Percentiles rank a stretch among this genome's conserved stretches.
phyloP scores from a whole-genome alignment of 2,888 invertebrate genomes.

The Ophion slaviceki region DNA sequence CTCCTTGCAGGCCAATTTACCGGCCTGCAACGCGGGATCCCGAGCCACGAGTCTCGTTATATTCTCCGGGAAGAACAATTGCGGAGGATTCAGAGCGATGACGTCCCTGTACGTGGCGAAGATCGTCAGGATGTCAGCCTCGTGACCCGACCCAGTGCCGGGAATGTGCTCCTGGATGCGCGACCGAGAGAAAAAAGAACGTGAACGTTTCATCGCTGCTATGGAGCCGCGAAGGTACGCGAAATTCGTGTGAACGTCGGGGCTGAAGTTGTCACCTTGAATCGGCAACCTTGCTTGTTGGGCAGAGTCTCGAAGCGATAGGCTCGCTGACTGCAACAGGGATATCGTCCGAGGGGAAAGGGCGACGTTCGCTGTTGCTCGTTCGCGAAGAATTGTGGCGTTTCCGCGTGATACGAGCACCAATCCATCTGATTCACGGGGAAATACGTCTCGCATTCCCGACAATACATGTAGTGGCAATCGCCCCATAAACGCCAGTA shows the following conservation, averaged over 20 bases:
- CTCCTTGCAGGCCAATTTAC: slow-evolving; percentile 87
- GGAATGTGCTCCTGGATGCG: slow-evolving; percentile 88
- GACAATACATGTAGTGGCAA: slow-evolving; percentile 94
- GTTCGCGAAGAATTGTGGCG: slow-evolving; percentile 89
- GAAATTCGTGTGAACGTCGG: background rate
- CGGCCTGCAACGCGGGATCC: slow-evolving; percentile 83
- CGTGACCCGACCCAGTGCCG: slow-evolving; percentile 87
- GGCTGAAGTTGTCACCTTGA: slow-evolving; percentile 73
- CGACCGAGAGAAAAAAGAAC: too few relatives aligned
- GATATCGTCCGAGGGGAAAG: slow-evolving; percentile 90
- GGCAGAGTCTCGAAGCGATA: slow-evolving; percentile 91
- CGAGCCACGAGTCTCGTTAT: slow-evolving; percentile 88
- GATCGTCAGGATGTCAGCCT: slow-evolving; percentile 88
- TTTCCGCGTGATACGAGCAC: slow-evolving; percentile 93
- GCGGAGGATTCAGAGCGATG: slow-evolving; percentile 88
- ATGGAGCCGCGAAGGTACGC: background rate
- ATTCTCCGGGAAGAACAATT: slow-evolving; percentile 88
- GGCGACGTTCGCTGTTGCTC: slow-evolving; percentile 88
- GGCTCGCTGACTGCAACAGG: slow-evolving; percentile 95
- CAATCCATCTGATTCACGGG: slow-evolving; percentile 91
- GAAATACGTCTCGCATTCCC: slow-evolving; percentile 90
- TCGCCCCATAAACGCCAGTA: slow-evolving; percentile 98
- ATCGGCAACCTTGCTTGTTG: slow-evolving; percentile 85
- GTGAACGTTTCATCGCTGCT: too few relatives aligned
- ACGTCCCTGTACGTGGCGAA: slow-evolving; percentile 86